Evolutionary conservation across 2,888 invertebrate genomes (phyloP), one percentile per base, ranked within the genome.

Genomic region (Nowickia ferox): DNA sequence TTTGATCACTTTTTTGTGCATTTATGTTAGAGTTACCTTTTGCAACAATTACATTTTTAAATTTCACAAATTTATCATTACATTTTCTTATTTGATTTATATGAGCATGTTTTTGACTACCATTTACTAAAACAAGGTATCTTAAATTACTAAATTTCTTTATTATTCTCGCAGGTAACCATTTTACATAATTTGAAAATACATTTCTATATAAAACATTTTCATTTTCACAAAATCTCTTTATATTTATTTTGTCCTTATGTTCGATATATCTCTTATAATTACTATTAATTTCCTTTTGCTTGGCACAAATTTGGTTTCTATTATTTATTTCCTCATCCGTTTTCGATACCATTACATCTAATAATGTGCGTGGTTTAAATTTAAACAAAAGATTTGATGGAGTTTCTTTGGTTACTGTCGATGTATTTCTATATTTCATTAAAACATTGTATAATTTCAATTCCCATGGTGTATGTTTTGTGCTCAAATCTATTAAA

Each of bases 401-500:
- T 57, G 66, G 76, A 53, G 53, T 13, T 11, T 15, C 46, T 48
- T 66, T 76, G 1, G 76, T 66, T 44, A 66, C 65, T 38, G 76
- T 76, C 1, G 55, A 68, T n/a, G 66, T 76, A 57, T 22, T 76
- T 55, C 76, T 65, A 53, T 76, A 76, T 65, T 76, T 19, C 11
- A 76, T 3, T 44, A 76, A 55, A 57, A 80, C 48, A 48, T 74
- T 65, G 59, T 66, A 19, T 10, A 66, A 40, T 74, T 75, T 75
- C 44, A 68, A 61, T n/a, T 82, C 68, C 68, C 44, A 74, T 13
- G 38, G 19, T n/a, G 15, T 19, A 48, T 75, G 30, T 81, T 81
- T 66, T 10, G 74, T 68, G 9, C 22, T 72, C 4, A 38, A 46
- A 72, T 74, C 74, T 51, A 76, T 19, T n/a, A n/a, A n/a, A n/a